Evolutionary conservation across 2,797 vertebrate species (phyloP).

Genomic region (Pyrocephalus nanus): DNA sequence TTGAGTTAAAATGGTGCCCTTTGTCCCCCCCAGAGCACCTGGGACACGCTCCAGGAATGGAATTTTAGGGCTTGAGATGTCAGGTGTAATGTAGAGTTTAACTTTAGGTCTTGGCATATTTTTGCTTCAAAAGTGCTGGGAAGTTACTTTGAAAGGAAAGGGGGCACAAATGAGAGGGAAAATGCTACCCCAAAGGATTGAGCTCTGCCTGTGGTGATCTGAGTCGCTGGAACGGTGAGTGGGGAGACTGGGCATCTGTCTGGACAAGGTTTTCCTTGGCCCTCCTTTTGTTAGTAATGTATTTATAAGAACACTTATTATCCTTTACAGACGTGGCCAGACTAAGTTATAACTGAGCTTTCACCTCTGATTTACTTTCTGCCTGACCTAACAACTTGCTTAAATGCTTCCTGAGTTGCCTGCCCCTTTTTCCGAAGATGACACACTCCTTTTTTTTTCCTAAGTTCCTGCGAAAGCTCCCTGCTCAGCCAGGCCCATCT

Average conservation of each 20-base stretch:
- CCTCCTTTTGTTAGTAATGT: not conserved
- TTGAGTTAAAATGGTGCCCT: not conserved
- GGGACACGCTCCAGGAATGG: rapidly evolving
- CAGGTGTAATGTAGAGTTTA: not conserved
- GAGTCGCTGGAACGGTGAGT: rapidly evolving
- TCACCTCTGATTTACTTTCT: not conserved
- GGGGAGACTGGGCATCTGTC: rapidly evolving
- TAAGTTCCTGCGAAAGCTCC: not conserved
- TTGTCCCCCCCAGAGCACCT: not conserved
- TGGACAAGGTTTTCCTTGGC: not conserved
- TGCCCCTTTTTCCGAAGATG: not conserved
- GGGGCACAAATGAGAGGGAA: not conserved
- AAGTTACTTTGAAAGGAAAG: not conserved
- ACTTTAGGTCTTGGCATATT: not conserved
- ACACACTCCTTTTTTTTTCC: not conserved
- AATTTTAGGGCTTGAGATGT: not conserved
- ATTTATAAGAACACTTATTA: not conserved
- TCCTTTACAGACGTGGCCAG: not conserved
- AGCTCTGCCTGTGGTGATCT: rapidly evolving
- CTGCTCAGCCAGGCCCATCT: not conserved
- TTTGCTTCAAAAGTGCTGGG: not conserved
- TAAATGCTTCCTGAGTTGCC: not conserved
- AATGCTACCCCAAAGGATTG: rapidly evolving
- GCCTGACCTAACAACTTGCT: not conserved
- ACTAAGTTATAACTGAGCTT: not conserved